Conservation (phyloP, 2,888 invertebrate genomes). For the Carcina quercana region DNA sequence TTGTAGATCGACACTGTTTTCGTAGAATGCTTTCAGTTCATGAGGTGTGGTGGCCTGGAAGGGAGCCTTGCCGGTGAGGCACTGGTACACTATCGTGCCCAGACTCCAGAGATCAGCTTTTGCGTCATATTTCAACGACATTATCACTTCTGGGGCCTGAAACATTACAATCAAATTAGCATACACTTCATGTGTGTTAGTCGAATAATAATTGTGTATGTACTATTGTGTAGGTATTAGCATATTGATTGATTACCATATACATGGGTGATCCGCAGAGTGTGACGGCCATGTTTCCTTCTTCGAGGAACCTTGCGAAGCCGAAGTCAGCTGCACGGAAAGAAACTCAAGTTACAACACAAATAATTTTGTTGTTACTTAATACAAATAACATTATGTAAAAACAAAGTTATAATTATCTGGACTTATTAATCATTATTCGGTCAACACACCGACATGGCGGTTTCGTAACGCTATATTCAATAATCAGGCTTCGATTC, state of each 20-base stretch:
- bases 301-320: conserved; percentile 97
- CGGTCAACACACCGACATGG: too few relatives aligned
- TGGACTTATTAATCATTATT: conserved; percentile 3
- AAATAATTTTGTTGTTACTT: too few relatives aligned
- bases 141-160: conserved; percentile 98
- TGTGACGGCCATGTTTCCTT: conserved; percentile 99
- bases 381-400: too few relatives aligned
- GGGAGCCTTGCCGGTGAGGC: conserved; percentile 98
- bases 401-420: conserved; percentile 4
- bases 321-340: conserved; percentile 94
- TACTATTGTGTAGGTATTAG: neutral
- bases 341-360: conserved; percentile 16
- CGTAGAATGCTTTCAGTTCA: conserved; percentile 97
- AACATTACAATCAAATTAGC: conserved; percentile 11
- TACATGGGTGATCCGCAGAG: conserved; percentile 99
- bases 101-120: conserved; percentile 99
- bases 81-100: conserved; percentile 99
- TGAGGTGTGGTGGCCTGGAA: conserved; percentile 99
- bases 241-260: conserved; percentile 80
- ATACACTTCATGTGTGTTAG: neutral
- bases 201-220: neutral
- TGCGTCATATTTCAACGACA: conserved; percentile 98
- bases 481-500: too few relatives aligned
- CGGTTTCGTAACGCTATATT: too few relatives aligned
- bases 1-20: conserved; percentile 92